Percentiles rank a stretch among this genome's conserved stretches.
Evolutionary conservation across 2,797 vertebrate genomes (phyloP).

Genomic region (Sebastes oblongus): DNA sequence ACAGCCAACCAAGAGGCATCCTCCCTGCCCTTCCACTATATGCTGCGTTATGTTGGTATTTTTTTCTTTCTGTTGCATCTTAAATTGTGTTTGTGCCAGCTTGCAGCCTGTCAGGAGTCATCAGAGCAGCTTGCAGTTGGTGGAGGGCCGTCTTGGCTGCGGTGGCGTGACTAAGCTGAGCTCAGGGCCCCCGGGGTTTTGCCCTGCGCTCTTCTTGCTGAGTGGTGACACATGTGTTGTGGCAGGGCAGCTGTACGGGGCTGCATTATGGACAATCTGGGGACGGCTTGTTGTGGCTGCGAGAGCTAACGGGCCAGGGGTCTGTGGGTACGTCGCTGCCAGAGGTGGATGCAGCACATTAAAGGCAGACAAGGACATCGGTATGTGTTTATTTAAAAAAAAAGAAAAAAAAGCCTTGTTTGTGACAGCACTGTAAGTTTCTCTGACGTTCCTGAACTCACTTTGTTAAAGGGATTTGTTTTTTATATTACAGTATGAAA

Average conservation of each 20-base stretch:
- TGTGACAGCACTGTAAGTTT: not conserved
- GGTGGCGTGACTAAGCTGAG: conserved; percentile 65
- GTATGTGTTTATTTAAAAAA: not conserved
- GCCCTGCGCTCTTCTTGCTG: conserved; percentile 34
- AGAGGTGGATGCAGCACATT: conserved; percentile 50
- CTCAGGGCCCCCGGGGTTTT: conserved; percentile 41
- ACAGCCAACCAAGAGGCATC: not conserved
- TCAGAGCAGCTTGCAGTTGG: conserved; percentile 33
- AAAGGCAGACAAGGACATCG: conserved; percentile 30
- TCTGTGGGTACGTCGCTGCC: conserved; percentile 32
- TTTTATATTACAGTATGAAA: not conserved
- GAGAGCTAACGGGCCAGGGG: conserved; percentile 53
- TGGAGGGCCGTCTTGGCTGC: conserved; percentile 38
- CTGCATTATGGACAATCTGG: conserved; percentile 45
- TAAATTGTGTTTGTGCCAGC: conserved; percentile 53
- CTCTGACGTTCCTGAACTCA: not conserved
- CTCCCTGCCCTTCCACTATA: not conserved
- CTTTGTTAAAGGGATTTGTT: not conserved
- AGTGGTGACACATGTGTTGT: conserved; percentile 69
- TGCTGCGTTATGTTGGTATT: not conserved
- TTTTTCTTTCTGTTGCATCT: conserved; percentile 11
- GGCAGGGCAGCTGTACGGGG: conserved; percentile 47
- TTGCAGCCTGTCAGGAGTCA: conserved; percentile 64
- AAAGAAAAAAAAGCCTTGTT: not conserved
- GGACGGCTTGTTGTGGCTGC: conserved; percentile 56